Base-by-base conservation (phyloP, 92 coral and sea anemone genomes). In the Umimayanthus chanpuru region DNA sequence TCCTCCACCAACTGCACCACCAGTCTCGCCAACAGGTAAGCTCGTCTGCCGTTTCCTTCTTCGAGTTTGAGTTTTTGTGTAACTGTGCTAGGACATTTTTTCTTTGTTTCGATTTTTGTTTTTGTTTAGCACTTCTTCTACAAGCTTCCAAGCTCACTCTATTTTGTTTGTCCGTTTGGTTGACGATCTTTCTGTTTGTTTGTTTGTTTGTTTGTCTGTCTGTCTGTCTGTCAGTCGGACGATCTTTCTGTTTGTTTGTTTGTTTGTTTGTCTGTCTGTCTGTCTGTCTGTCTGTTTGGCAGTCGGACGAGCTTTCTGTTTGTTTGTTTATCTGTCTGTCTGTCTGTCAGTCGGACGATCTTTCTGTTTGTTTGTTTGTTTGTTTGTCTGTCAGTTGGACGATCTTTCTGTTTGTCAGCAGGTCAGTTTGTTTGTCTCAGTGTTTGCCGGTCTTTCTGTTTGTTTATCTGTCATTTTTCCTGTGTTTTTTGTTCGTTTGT, bases 21-120 rank as follows among this genome's bases (percentile, higher is more conserved):
- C 87, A 1, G 87, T 83, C 4, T 83, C 87, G 41, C 87, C 87
- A 44, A 70, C 53, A 81, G 66, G 86, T 81, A 83, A 83, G 87
- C 50, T 36, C 9, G 28, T 15, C 21, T 20, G 73, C 20, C 4
- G 20, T 53, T 53, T 53, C 53, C 10, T 15, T 15, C 11, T 53
- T 11, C 14, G 20, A 32, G 16, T 4, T 53, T 12, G 58, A 9
- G 58, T 53, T 12, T 61, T 61, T 61, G 68, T 61, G 68, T 61
- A 23, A 6, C 58, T 53, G 58, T 53, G 2, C 58, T 11, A 53
- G 58, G 50, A 12, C 14, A 2, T 12, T 53, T 2, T 53, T 16
- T 53, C 58, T 47, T 47, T 53, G 58, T 53, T 53, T 53, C 2
- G 20, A 53, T 12, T 53, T 53, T 53, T 12, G 58, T 15, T 53